Percentiles rank a stretch among this genome's conserved stretches.
Evolutionary conservation across 2,888 invertebrate genomes (phyloP).

Genomic region (Neoitamus cyanurus): DNA sequence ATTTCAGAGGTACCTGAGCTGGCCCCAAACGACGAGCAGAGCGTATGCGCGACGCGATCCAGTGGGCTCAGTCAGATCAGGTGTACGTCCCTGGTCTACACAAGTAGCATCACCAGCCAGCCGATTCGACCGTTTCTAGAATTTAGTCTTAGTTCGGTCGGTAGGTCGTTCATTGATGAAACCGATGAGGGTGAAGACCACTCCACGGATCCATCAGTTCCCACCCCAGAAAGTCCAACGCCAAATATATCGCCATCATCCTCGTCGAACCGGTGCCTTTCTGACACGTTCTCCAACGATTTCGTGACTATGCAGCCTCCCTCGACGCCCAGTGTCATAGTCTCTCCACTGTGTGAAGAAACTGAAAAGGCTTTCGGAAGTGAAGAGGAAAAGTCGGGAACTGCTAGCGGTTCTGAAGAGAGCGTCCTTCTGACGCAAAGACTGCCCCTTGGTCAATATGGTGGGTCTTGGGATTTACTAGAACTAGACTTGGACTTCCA

Average conservation of each 20-base stretch:
- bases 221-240: slow-evolving; percentile 77
- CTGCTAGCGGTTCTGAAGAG: background rate
- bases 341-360: slow-evolving; percentile 67
- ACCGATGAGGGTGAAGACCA: slow-evolving; percentile 55
- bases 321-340: slow-evolving; percentile 71
- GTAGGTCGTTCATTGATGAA: slow-evolving; percentile 66
- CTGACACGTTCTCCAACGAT: slow-evolving; percentile 74
- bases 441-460: slow-evolving; percentile 64
- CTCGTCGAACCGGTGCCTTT: slow-evolving; percentile 65
- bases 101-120: background rate
- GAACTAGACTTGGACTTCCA: slow-evolving; percentile 73
- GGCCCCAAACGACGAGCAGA: background rate
- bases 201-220: slow-evolving; percentile 59
- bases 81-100: background rate
- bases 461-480: slow-evolving; percentile 73
- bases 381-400: slow-evolving; percentile 20
- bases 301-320: slow-evolving; percentile 67
- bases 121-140: slow-evolving; percentile 60
- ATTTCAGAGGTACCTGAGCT: slow-evolving; percentile 54
- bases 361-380: slow-evolving; percentile 65
- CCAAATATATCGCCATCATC: slow-evolving; percentile 71
- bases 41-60: background rate
- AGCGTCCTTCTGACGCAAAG: background rate
- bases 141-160: slow-evolving; percentile 65
- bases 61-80: background rate